These are phyloP conservation scores for Knipowitschia caucasica DNA, from an alignment of 2,797 vertebrate genomes.

Conservation along the genomic window DNA sequence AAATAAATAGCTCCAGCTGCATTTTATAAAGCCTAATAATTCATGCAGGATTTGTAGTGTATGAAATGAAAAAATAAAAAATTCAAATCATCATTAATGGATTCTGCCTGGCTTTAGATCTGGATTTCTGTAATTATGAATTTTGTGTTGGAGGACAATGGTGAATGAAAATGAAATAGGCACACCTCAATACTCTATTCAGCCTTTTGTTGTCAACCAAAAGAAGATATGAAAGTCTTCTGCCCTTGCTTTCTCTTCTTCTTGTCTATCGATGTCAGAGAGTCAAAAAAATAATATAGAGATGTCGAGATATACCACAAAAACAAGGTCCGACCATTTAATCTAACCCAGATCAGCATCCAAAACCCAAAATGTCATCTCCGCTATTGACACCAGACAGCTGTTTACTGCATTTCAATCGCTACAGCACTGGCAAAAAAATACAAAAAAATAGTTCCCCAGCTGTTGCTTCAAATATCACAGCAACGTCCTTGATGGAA, in stretches of 20 bases:
- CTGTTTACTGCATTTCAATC: not conserved
- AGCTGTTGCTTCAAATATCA: slow-evolving; percentile 7
- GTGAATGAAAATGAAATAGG: no score
- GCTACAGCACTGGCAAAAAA: not conserved
- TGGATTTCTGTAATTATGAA: no score
- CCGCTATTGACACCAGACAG: not conserved
- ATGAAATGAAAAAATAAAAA: no score
- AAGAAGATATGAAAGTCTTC: not conserved
- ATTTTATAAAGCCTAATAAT: no score
- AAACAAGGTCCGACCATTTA: not conserved
- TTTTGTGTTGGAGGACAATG: no score
- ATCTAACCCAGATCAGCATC: not conserved
- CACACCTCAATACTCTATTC: no score
- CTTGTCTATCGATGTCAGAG: not conserved
- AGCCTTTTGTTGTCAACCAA: no score
- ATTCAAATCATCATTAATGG: no score
- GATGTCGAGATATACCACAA: not conserved
- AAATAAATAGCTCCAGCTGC: no score
- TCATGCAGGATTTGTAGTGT: no score
- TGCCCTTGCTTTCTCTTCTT: not conserved
- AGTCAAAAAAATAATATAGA: not conserved
- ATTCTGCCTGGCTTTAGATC: no score
- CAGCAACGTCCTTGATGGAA: slow-evolving; percentile 8
- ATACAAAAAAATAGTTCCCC: not conserved
- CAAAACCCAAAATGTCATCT: not conserved